phyloP scores from a whole-genome alignment of 2,113 vertebrate genomes.

The Leucopsar rothschildi region DNA sequence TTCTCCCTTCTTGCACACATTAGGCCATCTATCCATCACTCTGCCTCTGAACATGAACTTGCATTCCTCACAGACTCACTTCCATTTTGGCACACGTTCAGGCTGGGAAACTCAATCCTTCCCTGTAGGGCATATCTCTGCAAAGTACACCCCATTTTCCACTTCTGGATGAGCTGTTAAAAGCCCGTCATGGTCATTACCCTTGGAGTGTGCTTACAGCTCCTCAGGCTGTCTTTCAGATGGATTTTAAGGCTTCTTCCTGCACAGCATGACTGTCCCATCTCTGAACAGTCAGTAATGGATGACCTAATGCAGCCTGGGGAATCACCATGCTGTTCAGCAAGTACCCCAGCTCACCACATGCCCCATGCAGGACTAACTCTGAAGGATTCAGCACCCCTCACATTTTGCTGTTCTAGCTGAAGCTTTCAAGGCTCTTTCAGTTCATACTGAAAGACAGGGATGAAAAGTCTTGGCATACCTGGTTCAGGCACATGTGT shows the following conservation, averaged over 20 bases:
- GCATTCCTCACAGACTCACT: not conserved
- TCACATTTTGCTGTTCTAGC: not conserved
- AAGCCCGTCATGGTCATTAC: not conserved
- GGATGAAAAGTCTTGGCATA: not conserved
- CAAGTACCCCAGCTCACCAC: not conserved
- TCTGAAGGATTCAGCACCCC: not conserved
- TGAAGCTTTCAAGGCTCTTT: not conserved
- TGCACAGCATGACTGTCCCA: not conserved
- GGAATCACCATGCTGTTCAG: fast-evolving
- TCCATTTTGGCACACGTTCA: not conserved
- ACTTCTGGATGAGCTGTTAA: not conserved
- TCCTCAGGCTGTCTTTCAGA: not conserved
- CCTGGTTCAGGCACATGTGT: not conserved
- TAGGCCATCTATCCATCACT: not conserved
- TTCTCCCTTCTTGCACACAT: not conserved
- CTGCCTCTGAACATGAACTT: not conserved
- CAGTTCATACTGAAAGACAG: not conserved
- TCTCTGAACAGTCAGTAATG: not conserved
- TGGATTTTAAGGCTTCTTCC: not conserved
- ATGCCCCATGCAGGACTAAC: not conserved
- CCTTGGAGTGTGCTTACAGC: not conserved
- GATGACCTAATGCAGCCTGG: not conserved
- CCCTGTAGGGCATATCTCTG: not conserved
- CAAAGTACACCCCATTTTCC: not conserved
- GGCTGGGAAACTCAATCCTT: not conserved